Percentiles rank a stretch among this genome's conserved stretches.
phyloP scores from a whole-genome alignment of 2,797 vertebrate genomes.

The Florisuga fusca region DNA sequence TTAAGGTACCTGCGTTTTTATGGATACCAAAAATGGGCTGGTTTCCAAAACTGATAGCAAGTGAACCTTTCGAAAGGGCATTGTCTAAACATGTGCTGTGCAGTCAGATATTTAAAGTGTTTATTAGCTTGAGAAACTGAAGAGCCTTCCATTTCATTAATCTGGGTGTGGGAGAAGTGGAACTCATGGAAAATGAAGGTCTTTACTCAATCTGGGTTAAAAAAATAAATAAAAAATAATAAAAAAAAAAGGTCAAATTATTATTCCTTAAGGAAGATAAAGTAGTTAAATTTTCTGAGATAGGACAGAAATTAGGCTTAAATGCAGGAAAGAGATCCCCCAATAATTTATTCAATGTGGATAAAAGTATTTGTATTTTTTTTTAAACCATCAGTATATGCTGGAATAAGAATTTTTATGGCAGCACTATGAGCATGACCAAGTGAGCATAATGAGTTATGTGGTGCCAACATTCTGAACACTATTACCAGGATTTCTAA shows the following conservation, averaged over 20 bases:
- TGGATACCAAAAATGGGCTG: not conserved
- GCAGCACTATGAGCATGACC: not conserved
- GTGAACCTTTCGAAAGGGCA: not conserved
- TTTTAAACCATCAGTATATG: not conserved
- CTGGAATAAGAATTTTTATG: constrained; percentile 32
- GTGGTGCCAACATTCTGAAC: constrained; percentile 35
- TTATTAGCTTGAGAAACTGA: not conserved
- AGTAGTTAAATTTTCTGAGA: not conserved
- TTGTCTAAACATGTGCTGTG: not conserved
- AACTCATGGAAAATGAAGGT: not conserved
- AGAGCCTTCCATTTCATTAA: not conserved
- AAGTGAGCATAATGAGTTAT: constrained; percentile 30
- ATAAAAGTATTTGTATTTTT: not conserved
- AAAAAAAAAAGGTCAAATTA: not conserved
- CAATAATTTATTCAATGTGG: not conserved
- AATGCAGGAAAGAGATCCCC: not conserved
- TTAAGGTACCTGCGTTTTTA: not conserved
- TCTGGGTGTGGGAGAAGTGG: not conserved
- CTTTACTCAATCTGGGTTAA: not conserved
- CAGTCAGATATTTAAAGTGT: not conserved
- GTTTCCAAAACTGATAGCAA: not conserved
- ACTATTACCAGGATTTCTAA: constrained; percentile 58
- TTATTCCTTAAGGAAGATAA: not conserved
- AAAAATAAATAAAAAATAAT: accelerated
- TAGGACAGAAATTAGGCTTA: not conserved